Evolutionary conservation across 2,113 vertebrate species (phyloP).

Genomic region (Saccopteryx bilineata): DNA sequence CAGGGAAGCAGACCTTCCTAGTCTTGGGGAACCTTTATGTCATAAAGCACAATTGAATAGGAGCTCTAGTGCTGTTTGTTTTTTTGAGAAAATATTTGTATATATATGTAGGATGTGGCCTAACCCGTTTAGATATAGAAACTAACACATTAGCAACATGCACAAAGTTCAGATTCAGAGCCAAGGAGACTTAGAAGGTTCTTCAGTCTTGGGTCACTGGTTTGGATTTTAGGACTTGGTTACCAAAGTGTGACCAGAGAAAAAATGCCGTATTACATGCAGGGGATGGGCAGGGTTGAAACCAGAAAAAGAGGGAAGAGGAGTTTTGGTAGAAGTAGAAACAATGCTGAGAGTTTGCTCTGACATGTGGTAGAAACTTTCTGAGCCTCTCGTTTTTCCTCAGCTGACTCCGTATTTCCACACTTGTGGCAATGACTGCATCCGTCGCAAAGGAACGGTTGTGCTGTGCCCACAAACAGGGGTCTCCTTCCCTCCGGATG

Average conservation of each 20-base stretch:
- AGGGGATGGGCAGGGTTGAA: not conserved
- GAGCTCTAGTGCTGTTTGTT: not conserved
- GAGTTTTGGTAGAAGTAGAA: not conserved
- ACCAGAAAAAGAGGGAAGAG: not conserved
- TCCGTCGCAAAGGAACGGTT: constrained; percentile 59
- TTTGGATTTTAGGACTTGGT: not conserved
- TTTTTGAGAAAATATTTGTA: not conserved
- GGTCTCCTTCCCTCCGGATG: not conserved
- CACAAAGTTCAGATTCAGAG: not conserved
- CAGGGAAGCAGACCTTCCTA: not conserved
- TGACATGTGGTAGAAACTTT: not conserved
- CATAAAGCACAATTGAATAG: not conserved
- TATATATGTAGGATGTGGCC: not conserved
- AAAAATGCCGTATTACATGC: not conserved
- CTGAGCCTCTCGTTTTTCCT: not conserved
- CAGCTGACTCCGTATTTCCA: constrained; percentile 76
- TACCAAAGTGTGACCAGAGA: not conserved
- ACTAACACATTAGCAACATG: not conserved
- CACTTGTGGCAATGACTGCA: constrained; percentile 73
- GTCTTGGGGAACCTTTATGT: not conserved
- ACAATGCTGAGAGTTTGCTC: not conserved
- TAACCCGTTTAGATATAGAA: constrained; percentile 30
- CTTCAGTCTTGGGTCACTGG: not conserved
- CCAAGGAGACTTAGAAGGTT: not conserved
- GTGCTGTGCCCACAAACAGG: not conserved